A percentile compares a stretch with the other conserved stretches of the same genome.
Evolutionary conservation across 2,797 vertebrate genomes (phyloP).

Genomic region (Neoniphon sammara): DNA sequence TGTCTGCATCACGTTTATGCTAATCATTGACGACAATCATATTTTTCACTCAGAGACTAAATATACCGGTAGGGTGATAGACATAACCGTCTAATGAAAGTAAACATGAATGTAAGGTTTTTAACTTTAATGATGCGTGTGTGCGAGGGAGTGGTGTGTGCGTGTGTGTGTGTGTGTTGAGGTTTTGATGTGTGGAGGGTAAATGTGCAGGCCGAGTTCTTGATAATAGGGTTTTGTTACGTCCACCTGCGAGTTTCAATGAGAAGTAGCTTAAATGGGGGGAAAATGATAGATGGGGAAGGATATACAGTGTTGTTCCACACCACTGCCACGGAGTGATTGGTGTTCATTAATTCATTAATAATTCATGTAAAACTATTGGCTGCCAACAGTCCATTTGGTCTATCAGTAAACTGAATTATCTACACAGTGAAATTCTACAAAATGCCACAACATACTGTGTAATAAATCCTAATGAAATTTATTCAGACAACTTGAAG

Average conservation of each 20-base stretch:
- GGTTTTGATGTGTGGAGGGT: constrained; percentile 11
- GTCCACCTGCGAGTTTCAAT: constrained; percentile 42
- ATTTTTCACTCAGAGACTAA: constrained; percentile 18
- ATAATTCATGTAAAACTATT: neutral
- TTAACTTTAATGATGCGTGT: constrained; percentile 24
- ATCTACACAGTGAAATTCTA: neutral
- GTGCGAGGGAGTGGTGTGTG: constrained; percentile 1
- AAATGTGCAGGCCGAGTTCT: constrained; percentile 4
- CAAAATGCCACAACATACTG: neutral
- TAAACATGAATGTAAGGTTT: constrained; percentile 59
- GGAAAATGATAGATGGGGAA: constrained; percentile 24
- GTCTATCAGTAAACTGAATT: too few relatives aligned
- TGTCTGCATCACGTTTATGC: constrained; percentile 17
- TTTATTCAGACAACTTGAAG: constrained; percentile 10
- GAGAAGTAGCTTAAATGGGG: constrained; percentile 52
- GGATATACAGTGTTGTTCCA: constrained; percentile 30
- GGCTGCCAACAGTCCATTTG: too few relatives aligned
- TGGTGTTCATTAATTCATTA: constrained; percentile 15
- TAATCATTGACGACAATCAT: constrained; percentile 65
- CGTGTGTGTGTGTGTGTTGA: neutral
- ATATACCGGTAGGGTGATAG: constrained; percentile 27
- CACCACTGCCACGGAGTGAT: constrained; percentile 19
- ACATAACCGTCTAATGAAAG: constrained; percentile 46
- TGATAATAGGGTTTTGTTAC: constrained; percentile 34
- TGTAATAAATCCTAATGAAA: constrained; percentile 6